These are phyloP conservation scores for Gymnodraco acuticeps DNA, from an alignment of 2,797 vertebrate genomes.

Conservation along the genomic window DNA sequence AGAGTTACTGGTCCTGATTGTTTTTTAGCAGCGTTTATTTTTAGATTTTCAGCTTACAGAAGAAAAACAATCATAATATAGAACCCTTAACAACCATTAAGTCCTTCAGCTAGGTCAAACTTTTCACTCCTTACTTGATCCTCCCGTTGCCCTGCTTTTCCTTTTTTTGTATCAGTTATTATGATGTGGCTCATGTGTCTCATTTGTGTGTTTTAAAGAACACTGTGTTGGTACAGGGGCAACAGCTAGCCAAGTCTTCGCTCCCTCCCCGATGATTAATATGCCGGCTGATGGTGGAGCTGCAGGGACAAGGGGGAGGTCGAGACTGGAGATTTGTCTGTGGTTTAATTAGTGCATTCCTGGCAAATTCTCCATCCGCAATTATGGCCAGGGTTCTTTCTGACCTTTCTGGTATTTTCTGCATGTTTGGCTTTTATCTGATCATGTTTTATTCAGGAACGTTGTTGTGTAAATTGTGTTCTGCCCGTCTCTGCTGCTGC, in stretches of 20 bases:
- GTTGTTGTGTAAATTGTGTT: conserved; percentile 80
- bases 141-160: conserved; percentile 59
- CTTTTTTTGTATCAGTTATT: conserved; percentile 49
- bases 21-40: too few species aligned
- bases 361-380: conserved; percentile 84
- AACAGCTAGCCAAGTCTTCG: conserved; percentile 54
- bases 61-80: too few species aligned
- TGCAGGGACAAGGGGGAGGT: conserved; percentile 72
- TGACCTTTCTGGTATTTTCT: conserved; percentile 87
- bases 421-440: conserved; percentile 85
- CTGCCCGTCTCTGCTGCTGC: conserved; percentile 53
- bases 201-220: conserved; percentile 53
- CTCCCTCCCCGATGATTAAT: conserved; percentile 81
- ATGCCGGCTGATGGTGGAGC: conserved; percentile 76
- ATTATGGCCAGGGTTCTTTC: conserved; percentile 80
- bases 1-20: background rate
- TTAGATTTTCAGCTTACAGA: too few species aligned
- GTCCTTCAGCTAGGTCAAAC: conserved; percentile 69
- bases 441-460: conserved; percentile 87
- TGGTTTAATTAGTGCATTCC: conserved; percentile 86
- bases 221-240: conserved; percentile 42
- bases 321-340: conserved; percentile 79
- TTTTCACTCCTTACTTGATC: conserved; percentile 55
- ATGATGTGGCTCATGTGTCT: conserved; percentile 40
- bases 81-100: background rate